These are phyloP conservation scores for Spatulosminthurus flaviceps DNA, from an alignment of 2,888 invertebrate genomes.

Conservation along the genomic window DNA sequence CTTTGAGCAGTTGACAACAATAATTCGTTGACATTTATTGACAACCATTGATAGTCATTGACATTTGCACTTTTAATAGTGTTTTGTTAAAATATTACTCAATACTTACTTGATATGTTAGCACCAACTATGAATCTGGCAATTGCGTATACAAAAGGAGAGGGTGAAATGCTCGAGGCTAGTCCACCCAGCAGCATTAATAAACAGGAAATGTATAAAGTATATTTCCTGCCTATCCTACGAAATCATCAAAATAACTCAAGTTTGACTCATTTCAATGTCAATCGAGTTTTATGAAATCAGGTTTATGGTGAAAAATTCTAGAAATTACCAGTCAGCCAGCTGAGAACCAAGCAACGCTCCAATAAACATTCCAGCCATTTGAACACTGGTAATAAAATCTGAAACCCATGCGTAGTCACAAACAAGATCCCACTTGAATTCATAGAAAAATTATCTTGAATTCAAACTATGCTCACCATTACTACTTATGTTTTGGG, in stretches of 20 bases:
- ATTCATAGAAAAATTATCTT: no score
- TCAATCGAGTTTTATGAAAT: no score
- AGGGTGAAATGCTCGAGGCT: constrained; percentile 55
- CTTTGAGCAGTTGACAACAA: background rate
- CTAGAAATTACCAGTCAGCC: constrained; percentile 52
- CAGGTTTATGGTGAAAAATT: background rate
- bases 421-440: constrained; percentile 55
- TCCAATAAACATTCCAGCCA: constrained; percentile 53
- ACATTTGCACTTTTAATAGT: no score
- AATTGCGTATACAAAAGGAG: constrained; percentile 52
- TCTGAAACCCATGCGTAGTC: constrained; percentile 52
- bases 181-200: constrained; percentile 54
- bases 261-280: constrained; percentile 1
- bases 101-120: constrained; percentile 52
- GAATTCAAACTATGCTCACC: no score
- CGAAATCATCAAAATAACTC: background rate
- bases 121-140: constrained; percentile 56
- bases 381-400: constrained; percentile 54
- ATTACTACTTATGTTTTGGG: no score
- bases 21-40: no score
- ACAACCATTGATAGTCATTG: no score
- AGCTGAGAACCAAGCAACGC: constrained; percentile 48
- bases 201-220: constrained; percentile 55
- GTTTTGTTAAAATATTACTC: background rate
- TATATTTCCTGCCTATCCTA: constrained; percentile 57